phyloP scores from a whole-genome alignment of 2,797 vertebrate species.

The Basileuterus tristriatus region DNA sequence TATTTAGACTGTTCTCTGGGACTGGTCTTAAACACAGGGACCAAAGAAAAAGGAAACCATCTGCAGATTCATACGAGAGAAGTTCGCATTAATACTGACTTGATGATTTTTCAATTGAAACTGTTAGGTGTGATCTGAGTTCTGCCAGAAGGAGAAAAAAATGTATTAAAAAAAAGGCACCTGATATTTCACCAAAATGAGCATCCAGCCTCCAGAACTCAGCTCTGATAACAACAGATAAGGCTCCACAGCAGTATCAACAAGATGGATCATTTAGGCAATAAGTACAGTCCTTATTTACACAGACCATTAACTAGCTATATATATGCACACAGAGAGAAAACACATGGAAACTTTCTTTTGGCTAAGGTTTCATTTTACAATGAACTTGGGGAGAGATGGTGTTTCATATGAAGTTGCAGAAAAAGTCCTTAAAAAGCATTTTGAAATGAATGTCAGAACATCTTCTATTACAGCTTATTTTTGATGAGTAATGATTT shows the following conservation, averaged over 20 bases:
- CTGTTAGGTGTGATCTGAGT: background rate
- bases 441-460: background rate
- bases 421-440: background rate
- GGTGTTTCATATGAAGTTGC: background rate
- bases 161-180: background rate
- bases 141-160: background rate
- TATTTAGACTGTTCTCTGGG: background rate
- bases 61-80: background rate
- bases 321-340: background rate
- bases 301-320: conserved; percentile 15
- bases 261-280: background rate
- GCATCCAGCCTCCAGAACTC: background rate
- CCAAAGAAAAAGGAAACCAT: background rate
- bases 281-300: background rate
- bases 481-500: background rate
- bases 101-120: background rate
- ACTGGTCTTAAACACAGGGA: background rate
- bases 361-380: background rate
- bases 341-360: background rate
- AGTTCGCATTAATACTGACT: background rate
- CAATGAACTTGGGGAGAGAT: background rate
- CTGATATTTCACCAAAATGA: background rate
- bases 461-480: background rate
- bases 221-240: background rate
- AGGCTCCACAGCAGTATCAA: background rate